A percentile compares a stretch with the other conserved stretches of the same genome.
Evolutionary conservation across 1,140 invertebrate species (phyloP).

Genomic region (Neelides sp.): DNA sequence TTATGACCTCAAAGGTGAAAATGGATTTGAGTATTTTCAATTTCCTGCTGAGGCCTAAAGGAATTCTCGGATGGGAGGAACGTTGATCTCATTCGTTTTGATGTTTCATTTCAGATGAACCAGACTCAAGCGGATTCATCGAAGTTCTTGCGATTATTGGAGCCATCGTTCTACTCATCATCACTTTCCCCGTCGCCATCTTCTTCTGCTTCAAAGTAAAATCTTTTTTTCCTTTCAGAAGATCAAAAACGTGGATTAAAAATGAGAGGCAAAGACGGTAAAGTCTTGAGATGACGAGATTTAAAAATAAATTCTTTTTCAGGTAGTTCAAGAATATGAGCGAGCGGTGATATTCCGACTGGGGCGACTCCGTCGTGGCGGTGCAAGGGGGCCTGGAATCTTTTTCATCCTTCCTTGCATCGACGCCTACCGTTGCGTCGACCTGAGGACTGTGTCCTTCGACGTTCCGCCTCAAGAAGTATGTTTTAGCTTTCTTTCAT

Average conservation of each 20-base stretch:
- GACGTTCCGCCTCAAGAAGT: slow-evolving; percentile 93
- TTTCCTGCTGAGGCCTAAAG: too few relatives aligned
- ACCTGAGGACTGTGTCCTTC: slow-evolving; percentile 75
- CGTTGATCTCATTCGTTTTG: too few relatives aligned
- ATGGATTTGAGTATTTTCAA: too few relatives aligned
- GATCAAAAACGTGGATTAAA: neutral
- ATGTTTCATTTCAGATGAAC: slow-evolving; percentile 36
- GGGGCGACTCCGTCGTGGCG: slow-evolving; percentile 70
- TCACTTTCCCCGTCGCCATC: slow-evolving; percentile 71
- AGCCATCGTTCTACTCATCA: slow-evolving; percentile 60
- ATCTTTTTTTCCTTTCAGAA: neutral
- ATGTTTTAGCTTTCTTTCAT: slow-evolving; percentile 33
- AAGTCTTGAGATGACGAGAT: neutral
- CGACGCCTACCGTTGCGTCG: slow-evolving; percentile 76
- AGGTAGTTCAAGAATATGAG: slow-evolving; percentile 86
- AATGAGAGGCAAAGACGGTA: neutral
- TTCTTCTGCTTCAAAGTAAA: slow-evolving; percentile 70
- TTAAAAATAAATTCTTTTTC: too few relatives aligned
- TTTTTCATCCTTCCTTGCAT: slow-evolving; percentile 85
- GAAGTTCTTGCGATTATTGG: slow-evolving; percentile 67
- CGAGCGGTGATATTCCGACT: slow-evolving; percentile 79
- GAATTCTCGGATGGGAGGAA: too few relatives aligned
- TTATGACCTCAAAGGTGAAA: too few relatives aligned
- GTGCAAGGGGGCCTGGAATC: slow-evolving; percentile 66
- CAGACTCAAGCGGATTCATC: slow-evolving; percentile 48